Evolutionary conservation across 2,888 invertebrate species (phyloP).

Genomic region (Phaedon cochleariae): DNA sequence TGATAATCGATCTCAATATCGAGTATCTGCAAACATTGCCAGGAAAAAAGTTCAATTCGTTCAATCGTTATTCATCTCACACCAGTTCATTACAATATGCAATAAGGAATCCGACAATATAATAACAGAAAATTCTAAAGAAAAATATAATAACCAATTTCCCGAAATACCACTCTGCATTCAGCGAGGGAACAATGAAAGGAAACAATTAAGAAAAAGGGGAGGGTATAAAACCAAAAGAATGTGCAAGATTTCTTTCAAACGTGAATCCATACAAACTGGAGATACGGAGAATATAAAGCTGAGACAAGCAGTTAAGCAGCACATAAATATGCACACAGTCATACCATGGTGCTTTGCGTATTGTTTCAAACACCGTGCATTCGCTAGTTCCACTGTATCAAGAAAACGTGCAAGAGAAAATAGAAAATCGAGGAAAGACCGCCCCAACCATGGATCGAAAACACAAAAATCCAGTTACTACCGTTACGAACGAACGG

Average conservation of each 20-base stretch:
- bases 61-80: not conserved
- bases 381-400: conserved; percentile 26
- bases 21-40: too few relatives aligned
- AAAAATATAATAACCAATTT: conserved; percentile 9
- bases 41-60: too few relatives aligned
- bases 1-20: too few relatives aligned
- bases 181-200: conserved; percentile 11
- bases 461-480: conserved; percentile 25
- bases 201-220: conserved; percentile 31
- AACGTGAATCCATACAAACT: conserved; percentile 43
- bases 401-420: conserved; percentile 28
- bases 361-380: conserved; percentile 42
- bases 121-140: not conserved
- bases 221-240: conserved; percentile 21
- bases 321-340: conserved; percentile 46
- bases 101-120: not conserved
- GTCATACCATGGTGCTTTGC: conserved; percentile 43
- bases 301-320: conserved; percentile 40
- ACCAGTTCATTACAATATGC: not conserved
- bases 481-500: conserved; percentile 18
- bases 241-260: conserved; percentile 40
- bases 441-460: conserved; percentile 21
- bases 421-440: conserved; percentile 26
- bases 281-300: conserved; percentile 44
- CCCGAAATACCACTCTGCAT: conserved; percentile 1